A percentile compares a stretch with the other conserved stretches of the same genome.
Evolutionary conservation across 1,140 invertebrate species (phyloP).

Genomic region (Aphis gossypii): DNA sequence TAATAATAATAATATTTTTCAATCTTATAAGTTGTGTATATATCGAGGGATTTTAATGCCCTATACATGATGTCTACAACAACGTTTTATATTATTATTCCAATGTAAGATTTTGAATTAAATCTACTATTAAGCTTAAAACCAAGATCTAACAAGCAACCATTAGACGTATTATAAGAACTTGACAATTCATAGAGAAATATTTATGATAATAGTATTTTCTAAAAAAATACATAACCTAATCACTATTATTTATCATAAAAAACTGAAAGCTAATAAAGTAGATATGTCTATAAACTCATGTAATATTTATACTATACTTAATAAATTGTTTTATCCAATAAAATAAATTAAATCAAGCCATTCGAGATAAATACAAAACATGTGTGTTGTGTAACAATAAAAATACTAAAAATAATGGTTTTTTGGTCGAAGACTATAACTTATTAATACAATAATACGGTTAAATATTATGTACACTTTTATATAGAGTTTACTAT

Average conservation of each 20-base stretch:
- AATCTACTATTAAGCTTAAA: background rate
- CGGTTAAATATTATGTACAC: background rate
- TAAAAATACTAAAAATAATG: background rate
- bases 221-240: background rate
- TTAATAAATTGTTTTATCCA: background rate
- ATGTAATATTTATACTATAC: background rate
- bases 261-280: background rate
- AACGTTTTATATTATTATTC: background rate
- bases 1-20: too few species aligned
- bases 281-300: background rate
- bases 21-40: too few species aligned
- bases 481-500: background rate
- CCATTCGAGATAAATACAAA: background rate
- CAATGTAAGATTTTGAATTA: background rate
- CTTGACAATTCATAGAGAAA: background rate
- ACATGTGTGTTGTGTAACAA: too few species aligned
- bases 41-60: too few species aligned
- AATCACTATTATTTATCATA: background rate
- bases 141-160: background rate
- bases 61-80: too few species aligned
- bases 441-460: background rate
- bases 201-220: background rate
- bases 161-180: background rate
- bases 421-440: background rate
- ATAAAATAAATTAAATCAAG: background rate